Percentiles rank a stretch among this genome's conserved stretches.
Conservation (phyloP, 1,140 invertebrate species). For the Venturia canescens region DNA sequence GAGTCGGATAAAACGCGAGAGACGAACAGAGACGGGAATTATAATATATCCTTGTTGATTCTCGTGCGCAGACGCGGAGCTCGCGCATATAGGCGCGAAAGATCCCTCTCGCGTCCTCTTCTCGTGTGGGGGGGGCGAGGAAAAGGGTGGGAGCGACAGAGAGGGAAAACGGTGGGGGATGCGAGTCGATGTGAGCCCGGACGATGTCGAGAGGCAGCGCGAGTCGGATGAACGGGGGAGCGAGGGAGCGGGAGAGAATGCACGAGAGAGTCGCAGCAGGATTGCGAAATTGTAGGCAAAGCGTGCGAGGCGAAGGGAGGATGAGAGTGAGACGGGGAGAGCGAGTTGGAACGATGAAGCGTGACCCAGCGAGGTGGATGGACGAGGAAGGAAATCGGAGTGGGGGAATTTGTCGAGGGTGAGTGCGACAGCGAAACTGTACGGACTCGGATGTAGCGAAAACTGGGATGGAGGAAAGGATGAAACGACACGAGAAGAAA, state of each 20-base stretch:
- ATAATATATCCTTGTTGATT: constrained; percentile 35
- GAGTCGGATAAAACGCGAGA: constrained; percentile 31
- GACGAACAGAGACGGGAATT: constrained; percentile 37
- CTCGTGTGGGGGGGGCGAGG: neutral
- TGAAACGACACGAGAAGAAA: neutral
- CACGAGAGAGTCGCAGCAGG: neutral
- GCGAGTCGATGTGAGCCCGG: constrained; percentile 36
- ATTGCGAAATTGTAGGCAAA: constrained; percentile 4
- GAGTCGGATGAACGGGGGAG: neutral
- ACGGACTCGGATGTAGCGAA: constrained; percentile 1
- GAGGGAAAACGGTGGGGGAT: constrained; percentile 16
- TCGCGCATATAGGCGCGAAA: constrained; percentile 41
- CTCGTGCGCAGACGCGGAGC: constrained; percentile 37
- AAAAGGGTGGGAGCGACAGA: neutral
- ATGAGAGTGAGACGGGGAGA: neutral
- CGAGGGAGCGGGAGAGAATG: neutral
- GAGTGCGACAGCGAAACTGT: constrained; percentile 1
- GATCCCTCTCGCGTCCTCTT: constrained; percentile 21
- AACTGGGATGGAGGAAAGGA: constrained; percentile 5
- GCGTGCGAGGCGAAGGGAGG: neutral
- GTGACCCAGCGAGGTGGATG: constrained; percentile 38
- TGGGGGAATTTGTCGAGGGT: constrained; percentile 29
- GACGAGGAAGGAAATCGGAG: constrained; percentile 27
- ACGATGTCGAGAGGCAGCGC: neutral
- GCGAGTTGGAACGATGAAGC: constrained; percentile 25